Evolutionary conservation across 1,140 invertebrate species (phyloP), one percentile per base, ranked within the genome.

Genomic region (Heliconius hewitsoni): DNA sequence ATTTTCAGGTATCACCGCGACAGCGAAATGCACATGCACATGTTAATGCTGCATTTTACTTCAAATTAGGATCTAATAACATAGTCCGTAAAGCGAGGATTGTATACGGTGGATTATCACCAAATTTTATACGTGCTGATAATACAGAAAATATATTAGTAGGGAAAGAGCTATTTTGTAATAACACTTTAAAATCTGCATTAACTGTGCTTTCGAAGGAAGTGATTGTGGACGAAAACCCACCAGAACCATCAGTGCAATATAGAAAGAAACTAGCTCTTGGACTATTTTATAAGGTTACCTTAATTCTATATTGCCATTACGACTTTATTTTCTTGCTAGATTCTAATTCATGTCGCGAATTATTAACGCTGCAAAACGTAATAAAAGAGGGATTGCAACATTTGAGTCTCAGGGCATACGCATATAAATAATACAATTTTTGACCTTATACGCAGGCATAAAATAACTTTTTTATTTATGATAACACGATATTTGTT

Each of bases 91-190:
- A 85, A 60, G 81, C 80, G n/a, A 86, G 89, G 66, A 87, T 92
- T 42, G 95, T 95, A 27, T 97, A 95, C 82, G 96, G 97, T 18
- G 97, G 97, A 42, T 96, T 98, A 37, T 95, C 95, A 80, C 92
- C 96, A 13, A 84, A 95, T 16, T 98, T 97, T 86, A 93, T 95
- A 5, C 96, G 96, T 5, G 97, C 97, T 88, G 30, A 9, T 0
- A 75, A 79, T 23, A 88, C 89, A 30, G 87, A 91, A 77, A 85
- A 90, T 37, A 96, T 90, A 85, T 85, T 98, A 1, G 57, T 89
- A 6, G 96, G 96, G 2, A 95, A 95, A 83, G 83, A 87, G n/a
- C 81, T 96, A 8, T 94, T 96, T 18, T 76, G 39, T 11, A 94
- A 95, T 80, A 83, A 86, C 19, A 87, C 95, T 1, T 81, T 96